Conservation (phyloP, 2,797 vertebrate genomes). For the Micromesistius poutassou region DNA sequence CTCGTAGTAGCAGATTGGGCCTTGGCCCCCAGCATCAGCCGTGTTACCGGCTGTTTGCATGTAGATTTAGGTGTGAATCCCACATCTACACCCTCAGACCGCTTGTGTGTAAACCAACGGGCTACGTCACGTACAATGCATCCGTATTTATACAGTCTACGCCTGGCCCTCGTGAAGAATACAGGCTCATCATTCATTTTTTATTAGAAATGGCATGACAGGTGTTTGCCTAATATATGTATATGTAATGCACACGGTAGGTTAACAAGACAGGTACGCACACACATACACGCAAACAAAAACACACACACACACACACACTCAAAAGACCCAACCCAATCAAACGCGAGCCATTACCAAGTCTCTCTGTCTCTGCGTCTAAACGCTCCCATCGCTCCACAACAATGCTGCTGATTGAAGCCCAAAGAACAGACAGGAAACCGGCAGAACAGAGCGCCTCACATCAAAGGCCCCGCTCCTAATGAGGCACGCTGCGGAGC, state of each 20-base stretch:
- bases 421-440: background rate
- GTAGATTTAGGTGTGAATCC: too few relatives aligned
- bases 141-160: too few relatives aligned
- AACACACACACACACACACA: background rate
- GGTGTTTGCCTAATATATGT: too few relatives aligned
- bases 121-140: background rate
- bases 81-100: too few relatives aligned
- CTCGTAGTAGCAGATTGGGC: too few relatives aligned
- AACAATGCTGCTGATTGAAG: background rate
- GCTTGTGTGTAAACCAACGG: background rate
- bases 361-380: too few relatives aligned
- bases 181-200: too few relatives aligned
- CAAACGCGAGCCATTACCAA: background rate
- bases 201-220: too few relatives aligned
- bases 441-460: background rate
- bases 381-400: slow-evolving; percentile 23
- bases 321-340: background rate
- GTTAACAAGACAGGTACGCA: slow-evolving; percentile 38
- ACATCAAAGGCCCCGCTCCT: background rate
- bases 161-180: too few relatives aligned
- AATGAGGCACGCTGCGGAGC: background rate
- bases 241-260: too few relatives aligned
- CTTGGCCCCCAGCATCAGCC: too few relatives aligned
- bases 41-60: too few relatives aligned
- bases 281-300: slow-evolving; percentile 15